These are phyloP conservation scores for Siphlonurus alternatus DNA, from an alignment of 2,888 invertebrate genomes.

Conservation along the genomic window DNA sequence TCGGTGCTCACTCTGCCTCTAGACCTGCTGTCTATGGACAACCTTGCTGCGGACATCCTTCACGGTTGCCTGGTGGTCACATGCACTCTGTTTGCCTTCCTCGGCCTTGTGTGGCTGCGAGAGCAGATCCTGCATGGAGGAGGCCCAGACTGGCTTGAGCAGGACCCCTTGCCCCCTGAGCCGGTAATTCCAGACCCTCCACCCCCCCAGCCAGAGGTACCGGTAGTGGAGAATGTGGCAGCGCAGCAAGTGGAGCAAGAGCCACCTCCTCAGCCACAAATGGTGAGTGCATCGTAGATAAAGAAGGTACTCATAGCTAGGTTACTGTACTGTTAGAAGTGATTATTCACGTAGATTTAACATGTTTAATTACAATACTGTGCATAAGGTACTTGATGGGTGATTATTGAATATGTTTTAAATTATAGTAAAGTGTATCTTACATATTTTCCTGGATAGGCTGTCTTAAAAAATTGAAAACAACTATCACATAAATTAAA, in stretches of 20 bases:
- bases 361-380: too few species aligned
- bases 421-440: too few species aligned
- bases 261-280: background rate
- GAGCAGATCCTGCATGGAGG: slow-evolving; percentile 97
- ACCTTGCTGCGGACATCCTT: slow-evolving; percentile 82
- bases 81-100: slow-evolving; percentile 89
- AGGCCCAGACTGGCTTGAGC: slow-evolving; percentile 89
- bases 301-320: background rate
- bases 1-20: slow-evolving; percentile 62
- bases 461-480: too few species aligned
- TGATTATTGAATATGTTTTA: too few species aligned
- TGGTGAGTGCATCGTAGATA: background rate
- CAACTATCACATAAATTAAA: too few species aligned
- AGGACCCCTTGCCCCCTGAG: slow-evolving; percentile 37
- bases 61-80: slow-evolving; percentile 94
- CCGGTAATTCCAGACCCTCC: slow-evolving; percentile 32
- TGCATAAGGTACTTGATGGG: too few species aligned
- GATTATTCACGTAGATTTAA: background rate
- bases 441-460: too few species aligned
- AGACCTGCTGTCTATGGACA: slow-evolving; percentile 85
- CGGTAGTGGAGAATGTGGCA: slow-evolving; percentile 11
- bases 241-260: slow-evolving; percentile 5
- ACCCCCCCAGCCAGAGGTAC: slow-evolving; percentile 20
- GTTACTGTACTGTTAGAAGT: too few species aligned
- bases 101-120: slow-evolving; percentile 90